Base-by-base conservation (phyloP, 2,113 vertebrate genomes). In the Corythaixoides concolor region DNA sequence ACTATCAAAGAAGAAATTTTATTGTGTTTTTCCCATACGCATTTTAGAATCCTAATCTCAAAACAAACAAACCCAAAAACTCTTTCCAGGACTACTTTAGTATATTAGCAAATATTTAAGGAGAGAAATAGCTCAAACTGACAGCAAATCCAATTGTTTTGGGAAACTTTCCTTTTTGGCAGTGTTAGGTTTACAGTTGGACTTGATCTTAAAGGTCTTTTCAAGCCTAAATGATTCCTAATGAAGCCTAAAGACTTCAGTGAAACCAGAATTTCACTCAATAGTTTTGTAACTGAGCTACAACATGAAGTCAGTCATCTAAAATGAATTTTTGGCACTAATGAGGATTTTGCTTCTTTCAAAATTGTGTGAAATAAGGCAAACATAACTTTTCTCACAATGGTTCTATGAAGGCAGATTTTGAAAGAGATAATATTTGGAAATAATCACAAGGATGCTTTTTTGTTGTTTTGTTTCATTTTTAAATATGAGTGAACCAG, bases 371-470 rank as follows among this genome's bases (percentile, higher is more conserved):
- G 37, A 77, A 85, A 62, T 67, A 24, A 28, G 22, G 11, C 39
- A 68, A 78, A 33, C 0, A 0, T 17, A n/a, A 52, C 16, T 74
- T 49, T 30, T 4, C 2, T 30, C 23, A 4, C 23, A 7, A 2
- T 8, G 18, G 6, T 72, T 87, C 72, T 56, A 8, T 9, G 6
- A 80, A 59, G 47, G 18, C 64, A 67, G 35, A 33, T 62, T 72
- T 58, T 64, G 26, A 89, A 81, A 78, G 2, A 52, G 66, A 28
- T 32, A 53, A 2, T 68, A 33, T 15, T 62, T 60, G 30, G 55
- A 55, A 72, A 33, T 39, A 41, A 67, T 67, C 20, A 37, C 24
- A 23, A 45, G 30, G 27, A 19, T 43, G 5, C 15, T 5, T 73
- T 27, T 52, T 37, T 21, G 5, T 16, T 21, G 6, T 16, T 69